Evolutionary conservation across 2,888 invertebrate species (phyloP), one percentile per base, ranked within the genome.

Genomic region (Drosophila meridiana): DNA sequence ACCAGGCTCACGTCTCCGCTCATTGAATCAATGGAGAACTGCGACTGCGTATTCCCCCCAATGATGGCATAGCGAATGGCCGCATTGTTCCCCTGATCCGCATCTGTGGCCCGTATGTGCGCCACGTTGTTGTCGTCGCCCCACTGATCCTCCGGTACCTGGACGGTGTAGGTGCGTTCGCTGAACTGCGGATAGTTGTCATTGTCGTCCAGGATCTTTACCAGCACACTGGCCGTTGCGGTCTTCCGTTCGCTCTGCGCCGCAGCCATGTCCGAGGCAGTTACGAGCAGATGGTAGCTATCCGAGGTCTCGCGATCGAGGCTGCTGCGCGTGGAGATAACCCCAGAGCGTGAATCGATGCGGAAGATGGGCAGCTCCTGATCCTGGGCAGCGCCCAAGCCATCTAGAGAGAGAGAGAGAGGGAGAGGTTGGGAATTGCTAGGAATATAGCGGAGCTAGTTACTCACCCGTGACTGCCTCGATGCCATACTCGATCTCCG

Each of bases 121-220:
- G 96, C 96, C 40, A 99, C 95, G 1, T 97, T 95, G 2, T 98
- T 98, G 61, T 96, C 95, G 8, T 96, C 95, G 80, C 96, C 96
- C 92, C 97, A 97, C 82, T 97, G 95, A 93, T 99, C 98, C 93
- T 99, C 99, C 4, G 96, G 96, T 0, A 98, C 95, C 56, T 96
- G 95, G 0, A 98, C 96, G 0, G 97, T 96, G 93, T 98, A 98
- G 0, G 97, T 97, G 79, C 97, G 95, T 93, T 98, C 97, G 57
- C 96, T 96, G 93, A 98, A 98, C 92, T 98, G 98, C 0, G 98
- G 98, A 92, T 98, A 98, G 92, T 98, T 98, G 93, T 98, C 98
- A 89, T 98, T 98, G 91, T 98, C 98, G 84, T 98, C 98, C 58
- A 97, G 92, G 7, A 98, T 95, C 78, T 96, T 96, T 38, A 98